Conservation (phyloP, 2,888 invertebrate genomes). For the Leptinotarsa rubiginosa region DNA sequence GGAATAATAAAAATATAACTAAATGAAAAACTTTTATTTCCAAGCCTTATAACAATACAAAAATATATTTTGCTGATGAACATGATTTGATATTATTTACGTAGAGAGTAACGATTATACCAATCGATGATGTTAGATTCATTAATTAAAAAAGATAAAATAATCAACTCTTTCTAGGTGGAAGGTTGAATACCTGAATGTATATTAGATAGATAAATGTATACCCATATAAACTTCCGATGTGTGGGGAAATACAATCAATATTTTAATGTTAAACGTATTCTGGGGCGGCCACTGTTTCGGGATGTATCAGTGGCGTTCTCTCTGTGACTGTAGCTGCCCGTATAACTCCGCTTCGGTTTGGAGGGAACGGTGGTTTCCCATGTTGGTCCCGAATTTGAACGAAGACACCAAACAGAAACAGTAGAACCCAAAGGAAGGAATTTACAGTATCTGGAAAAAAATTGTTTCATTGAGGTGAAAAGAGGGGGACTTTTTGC, state of each 20-base stretch:
- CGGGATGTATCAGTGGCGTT: constrained; percentile 39
- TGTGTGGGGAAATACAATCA: background rate
- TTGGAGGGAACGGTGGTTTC: constrained; percentile 75
- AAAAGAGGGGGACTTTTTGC: no score
- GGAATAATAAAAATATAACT: constrained; percentile 59
- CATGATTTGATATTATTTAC: background rate
- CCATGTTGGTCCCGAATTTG: constrained; percentile 71
- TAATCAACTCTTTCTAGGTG: no score
- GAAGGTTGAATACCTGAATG: no score
- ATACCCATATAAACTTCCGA: background rate
- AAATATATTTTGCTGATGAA: background rate
- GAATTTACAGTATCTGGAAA: constrained; percentile 72
- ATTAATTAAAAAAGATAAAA: no score
- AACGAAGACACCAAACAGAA: constrained; percentile 68
- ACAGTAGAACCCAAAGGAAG: constrained; percentile 70
- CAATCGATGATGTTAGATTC: no score
- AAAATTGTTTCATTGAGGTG: background rate
- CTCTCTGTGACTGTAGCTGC: constrained; percentile 36
- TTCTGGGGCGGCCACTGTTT: constrained; percentile 25
- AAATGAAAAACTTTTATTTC: background rate
- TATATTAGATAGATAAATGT: no score
- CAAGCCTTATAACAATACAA: background rate
- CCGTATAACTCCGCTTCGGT: constrained; percentile 32
- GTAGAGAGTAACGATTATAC: background rate
- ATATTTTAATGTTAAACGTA: constrained; percentile 27